Conservation (phyloP, 1,140 invertebrate species). For the Eubasilissa regina region DNA sequence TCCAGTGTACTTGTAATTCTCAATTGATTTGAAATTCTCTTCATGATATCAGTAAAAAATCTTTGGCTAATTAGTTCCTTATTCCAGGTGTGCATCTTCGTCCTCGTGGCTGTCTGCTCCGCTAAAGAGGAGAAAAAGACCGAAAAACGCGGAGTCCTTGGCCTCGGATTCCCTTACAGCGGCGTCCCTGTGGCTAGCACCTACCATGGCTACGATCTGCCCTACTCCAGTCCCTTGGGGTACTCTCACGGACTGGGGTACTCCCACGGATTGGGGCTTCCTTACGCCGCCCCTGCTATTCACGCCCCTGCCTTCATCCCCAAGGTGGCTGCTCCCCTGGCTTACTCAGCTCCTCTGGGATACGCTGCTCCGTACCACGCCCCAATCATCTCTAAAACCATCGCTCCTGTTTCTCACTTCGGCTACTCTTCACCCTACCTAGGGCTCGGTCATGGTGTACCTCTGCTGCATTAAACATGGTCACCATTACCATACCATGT, state of each 20-base stretch:
- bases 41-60: too few relatives aligned
- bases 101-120: conserved; percentile 46
- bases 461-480: conserved; percentile 31
- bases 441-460: conserved; percentile 45
- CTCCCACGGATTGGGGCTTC: conserved; percentile 45
- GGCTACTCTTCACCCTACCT: conserved; percentile 52
- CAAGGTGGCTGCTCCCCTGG: conserved; percentile 43
- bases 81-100: conserved; percentile 51
- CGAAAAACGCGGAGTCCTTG: conserved; percentile 53
- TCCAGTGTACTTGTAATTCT: too few relatives aligned
- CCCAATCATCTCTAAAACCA: conserved; percentile 54
- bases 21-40: too few relatives aligned
- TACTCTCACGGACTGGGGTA: conserved; percentile 44
- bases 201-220: conserved; percentile 19
- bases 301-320: conserved; percentile 50
- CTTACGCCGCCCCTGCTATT: conserved; percentile 50
- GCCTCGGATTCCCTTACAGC: conserved; percentile 49
- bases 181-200: conserved; percentile 25
- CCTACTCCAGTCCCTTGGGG: conserved; percentile 21
- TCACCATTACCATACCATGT: not conserved
- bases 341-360: conserved; percentile 38
- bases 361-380: conserved; percentile 50
- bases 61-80: conserved; percentile 6
- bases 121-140: conserved; percentile 54
- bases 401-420: conserved; percentile 52